Percentiles rank a stretch among this genome's conserved stretches.
phyloP scores from a whole-genome alignment of 1,140 invertebrate species.

The Triops cancriformis region DNA sequence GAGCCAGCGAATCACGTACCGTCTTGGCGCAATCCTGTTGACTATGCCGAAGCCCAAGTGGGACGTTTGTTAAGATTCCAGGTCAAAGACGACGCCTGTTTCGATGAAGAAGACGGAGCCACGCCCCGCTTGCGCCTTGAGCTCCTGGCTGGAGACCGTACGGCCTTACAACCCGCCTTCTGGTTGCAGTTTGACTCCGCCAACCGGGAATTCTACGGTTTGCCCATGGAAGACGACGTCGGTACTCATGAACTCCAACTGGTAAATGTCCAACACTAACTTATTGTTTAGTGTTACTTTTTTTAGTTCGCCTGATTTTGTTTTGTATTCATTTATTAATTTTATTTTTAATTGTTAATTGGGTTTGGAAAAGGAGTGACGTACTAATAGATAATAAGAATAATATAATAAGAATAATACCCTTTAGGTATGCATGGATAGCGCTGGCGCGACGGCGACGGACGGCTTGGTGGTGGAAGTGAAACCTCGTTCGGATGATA shows the following conservation, averaged over 20 bases:
- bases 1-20: constrained; percentile 55
- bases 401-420: no score
- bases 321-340: no score
- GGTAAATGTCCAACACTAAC: constrained; percentile 38
- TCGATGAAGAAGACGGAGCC: constrained; percentile 73
- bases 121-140: constrained; percentile 61
- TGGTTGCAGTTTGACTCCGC: constrained; percentile 84
- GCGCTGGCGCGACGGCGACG: constrained; percentile 56
- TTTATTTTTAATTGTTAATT: no score
- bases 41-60: constrained; percentile 66
- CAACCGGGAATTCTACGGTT: constrained; percentile 77
- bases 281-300: neutral
- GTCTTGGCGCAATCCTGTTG: constrained; percentile 69
- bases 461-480: constrained; percentile 73
- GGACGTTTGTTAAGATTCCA: constrained; percentile 67
- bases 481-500: constrained; percentile 37
- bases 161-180: constrained; percentile 53
- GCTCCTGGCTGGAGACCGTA: constrained; percentile 60
- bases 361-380: constrained; percentile 29
- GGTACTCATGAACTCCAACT: constrained; percentile 67
- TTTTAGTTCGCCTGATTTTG: no score
- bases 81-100: constrained; percentile 76
- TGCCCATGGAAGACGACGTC: constrained; percentile 58
- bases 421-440: constrained; percentile 46
- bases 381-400: neutral